phyloP scores from a whole-genome alignment of 2,888 invertebrate genomes.

The Scaptomyza caliginosa region DNA sequence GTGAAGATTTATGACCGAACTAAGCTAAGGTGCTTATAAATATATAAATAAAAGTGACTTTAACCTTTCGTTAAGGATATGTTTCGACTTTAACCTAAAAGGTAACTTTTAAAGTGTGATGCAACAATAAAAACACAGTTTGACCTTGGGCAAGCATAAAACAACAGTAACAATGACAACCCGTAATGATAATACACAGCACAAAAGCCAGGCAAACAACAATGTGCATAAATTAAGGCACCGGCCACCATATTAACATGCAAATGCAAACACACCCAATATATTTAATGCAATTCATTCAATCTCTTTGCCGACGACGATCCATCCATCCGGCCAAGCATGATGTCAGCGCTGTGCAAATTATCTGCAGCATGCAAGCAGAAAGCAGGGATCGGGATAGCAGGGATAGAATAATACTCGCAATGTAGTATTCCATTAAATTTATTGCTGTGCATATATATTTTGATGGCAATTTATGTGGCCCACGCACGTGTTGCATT shows the following conservation, averaged over 20 bases:
- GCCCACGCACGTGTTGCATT: constrained; percentile 67
- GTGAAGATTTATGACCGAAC: not conserved
- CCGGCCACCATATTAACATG: constrained; percentile 57
- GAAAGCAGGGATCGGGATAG: not conserved
- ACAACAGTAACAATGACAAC: constrained; percentile 7
- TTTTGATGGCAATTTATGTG: constrained; percentile 65
- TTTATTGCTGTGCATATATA: constrained; percentile 59
- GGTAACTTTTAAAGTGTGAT: not conserved
- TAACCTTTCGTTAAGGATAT: too few species aligned
- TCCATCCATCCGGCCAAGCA: constrained; percentile 12
- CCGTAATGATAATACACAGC: not conserved
- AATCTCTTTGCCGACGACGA: constrained; percentile 1
- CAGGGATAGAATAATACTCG: constrained; percentile 19
- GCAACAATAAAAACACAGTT: constrained; percentile 18
- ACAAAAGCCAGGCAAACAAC: constrained; percentile 14
- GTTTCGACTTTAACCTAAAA: too few species aligned
- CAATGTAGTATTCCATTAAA: constrained; percentile 57
- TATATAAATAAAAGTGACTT: not conserved
- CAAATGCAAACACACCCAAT: constrained; percentile 60
- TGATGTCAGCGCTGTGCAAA: constrained; percentile 58
- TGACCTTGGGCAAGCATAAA: constrained; percentile 55
- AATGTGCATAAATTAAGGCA: constrained; percentile 65
- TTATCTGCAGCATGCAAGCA: constrained; percentile 25
- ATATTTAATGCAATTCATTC: constrained; percentile 17
- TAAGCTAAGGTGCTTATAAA: not conserved